Evolutionary conservation across 2,113 vertebrate genomes (phyloP).

Genomic region (Sterna hirundo): DNA sequence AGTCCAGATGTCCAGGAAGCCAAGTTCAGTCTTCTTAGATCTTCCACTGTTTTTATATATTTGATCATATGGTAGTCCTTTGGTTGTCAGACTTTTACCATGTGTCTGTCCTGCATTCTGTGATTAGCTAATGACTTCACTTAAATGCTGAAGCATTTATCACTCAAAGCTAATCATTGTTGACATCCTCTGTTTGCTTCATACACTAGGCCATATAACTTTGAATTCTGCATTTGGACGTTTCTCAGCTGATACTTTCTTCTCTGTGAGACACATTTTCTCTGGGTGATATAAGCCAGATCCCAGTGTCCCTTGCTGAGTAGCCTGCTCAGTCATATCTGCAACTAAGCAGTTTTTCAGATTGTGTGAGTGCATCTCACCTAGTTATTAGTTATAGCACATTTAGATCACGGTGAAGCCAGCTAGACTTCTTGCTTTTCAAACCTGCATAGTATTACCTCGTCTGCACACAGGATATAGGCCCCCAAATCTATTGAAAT

Average conservation of each 20-base stretch:
- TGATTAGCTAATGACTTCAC: background rate
- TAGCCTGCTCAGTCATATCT: background rate
- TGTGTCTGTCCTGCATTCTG: background rate
- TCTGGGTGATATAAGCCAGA: background rate
- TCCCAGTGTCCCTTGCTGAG: background rate
- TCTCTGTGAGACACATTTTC: background rate
- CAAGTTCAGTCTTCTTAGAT: background rate
- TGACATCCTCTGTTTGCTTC: background rate
- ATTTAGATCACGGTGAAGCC: background rate
- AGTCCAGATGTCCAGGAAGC: background rate
- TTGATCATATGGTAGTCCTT: background rate
- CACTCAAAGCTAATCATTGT: background rate
- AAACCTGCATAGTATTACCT: background rate
- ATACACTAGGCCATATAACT: background rate
- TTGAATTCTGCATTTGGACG: background rate
- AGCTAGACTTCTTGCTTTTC: constrained; percentile 12
- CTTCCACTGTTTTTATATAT: background rate
- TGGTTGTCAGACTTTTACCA: background rate
- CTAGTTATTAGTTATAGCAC: background rate
- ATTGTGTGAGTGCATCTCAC: background rate
- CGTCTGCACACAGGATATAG: background rate
- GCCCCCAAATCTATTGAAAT: constrained; percentile 6
- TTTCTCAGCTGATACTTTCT: background rate
- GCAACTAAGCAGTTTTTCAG: constrained; percentile 10
- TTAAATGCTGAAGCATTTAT: background rate